Base-by-base conservation (phyloP, 2,113 vertebrate species). In the Motacilla alba region DNA sequence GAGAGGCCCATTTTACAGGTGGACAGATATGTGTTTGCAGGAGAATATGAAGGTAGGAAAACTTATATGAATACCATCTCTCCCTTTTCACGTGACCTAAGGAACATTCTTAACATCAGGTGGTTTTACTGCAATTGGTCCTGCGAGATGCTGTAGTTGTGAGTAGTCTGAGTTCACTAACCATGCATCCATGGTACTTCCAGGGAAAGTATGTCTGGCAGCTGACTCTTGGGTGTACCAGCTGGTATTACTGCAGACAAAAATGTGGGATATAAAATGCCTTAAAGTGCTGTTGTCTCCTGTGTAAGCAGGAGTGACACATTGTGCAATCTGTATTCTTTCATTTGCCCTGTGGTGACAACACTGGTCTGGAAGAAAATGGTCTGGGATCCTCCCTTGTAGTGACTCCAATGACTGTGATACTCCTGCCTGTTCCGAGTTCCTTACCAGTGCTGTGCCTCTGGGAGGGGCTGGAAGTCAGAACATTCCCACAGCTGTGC, bases 1-100 rank as follows among this genome's bases (percentile, higher is more conserved):
- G 98, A 99, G 70, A 99, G 98, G 80, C 99, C 99, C 60, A 98
- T 99, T 97, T 98, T 99, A 95, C 99, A 99, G 94, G 96, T 99
- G 94, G 99, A 99, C 94, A 98, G 97, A 60, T 99, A 99, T 11
- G 98, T 99, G 39, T 99, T 99, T 98, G 98, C 99, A 85, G 99
- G 99, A 49, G 98, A 99, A 62, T 99, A 99, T 97, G 99, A 99
- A 98, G 99, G 99, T 99, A 98, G 93, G 97, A 91, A 12, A 60
- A 79, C 18, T n/a, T 11, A 33, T 4, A 6, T 70, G 52, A 60
- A 60, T 55, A 16, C 33, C 53, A 16, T n/a, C 43, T 50, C 23
- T 81, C 46, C 39, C 75, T 93, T 88, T 85, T 67, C 28, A 39
- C 4, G 3, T 39, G 39, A 52, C 35, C 39, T 41, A 58, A 33